Evolutionary conservation across 2,797 vertebrate genomes (phyloP).

Genomic region (Anableps anableps): DNA sequence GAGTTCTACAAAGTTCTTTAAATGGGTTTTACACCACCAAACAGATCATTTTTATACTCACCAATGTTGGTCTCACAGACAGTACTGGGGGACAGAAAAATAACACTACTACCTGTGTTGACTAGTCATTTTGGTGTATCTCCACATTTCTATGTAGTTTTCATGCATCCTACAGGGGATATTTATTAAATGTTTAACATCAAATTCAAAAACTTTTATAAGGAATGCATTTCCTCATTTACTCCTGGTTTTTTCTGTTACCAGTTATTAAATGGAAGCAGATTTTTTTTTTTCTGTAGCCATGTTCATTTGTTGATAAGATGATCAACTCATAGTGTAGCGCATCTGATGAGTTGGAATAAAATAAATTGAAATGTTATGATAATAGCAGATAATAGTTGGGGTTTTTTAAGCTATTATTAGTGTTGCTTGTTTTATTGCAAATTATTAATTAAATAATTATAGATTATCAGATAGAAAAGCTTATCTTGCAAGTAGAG

Average conservation of each 20-base stretch:
- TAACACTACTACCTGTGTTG: neutral
- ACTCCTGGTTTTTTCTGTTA: neutral
- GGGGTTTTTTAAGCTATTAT: too few relatives aligned
- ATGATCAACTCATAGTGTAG: neutral
- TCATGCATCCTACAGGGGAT: too few relatives aligned
- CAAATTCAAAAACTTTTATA: neutral
- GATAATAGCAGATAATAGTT: too few relatives aligned
- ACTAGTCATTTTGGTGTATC: neutral
- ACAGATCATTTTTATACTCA: neutral
- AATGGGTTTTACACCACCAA: neutral
- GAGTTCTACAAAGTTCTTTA: neutral
- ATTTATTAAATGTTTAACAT: neutral
- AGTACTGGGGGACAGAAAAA: neutral
- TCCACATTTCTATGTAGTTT: neutral
- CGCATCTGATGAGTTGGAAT: neutral
- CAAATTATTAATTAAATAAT: too few relatives aligned
- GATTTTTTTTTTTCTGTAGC: neutral
- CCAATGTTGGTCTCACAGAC: neutral
- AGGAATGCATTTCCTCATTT: neutral
- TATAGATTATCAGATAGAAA: too few relatives aligned
- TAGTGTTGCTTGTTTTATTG: too few relatives aligned
- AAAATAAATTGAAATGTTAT: neutral
- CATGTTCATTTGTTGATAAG: neutral
- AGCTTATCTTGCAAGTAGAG: too few relatives aligned
- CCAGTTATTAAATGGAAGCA: neutral